phyloP scores from a whole-genome alignment of 1,140 invertebrate species.

The Drosophila simulans region DNA sequence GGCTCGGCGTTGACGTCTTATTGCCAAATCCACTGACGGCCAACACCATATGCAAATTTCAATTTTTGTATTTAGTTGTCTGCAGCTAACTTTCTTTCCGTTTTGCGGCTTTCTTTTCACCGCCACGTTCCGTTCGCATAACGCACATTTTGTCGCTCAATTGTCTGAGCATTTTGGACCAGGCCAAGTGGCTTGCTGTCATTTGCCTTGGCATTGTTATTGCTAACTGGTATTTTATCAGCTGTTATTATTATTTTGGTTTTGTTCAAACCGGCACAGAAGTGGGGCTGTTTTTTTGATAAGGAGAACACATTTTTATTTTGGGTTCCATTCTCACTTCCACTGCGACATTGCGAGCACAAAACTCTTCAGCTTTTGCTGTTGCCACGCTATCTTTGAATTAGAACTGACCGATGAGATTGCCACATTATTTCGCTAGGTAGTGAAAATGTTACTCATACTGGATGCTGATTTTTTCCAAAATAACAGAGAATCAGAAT shows the following conservation, averaged over 20 bases:
- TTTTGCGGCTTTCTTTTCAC: slow-evolving; percentile 67
- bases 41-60: slow-evolving; percentile 70
- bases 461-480: slow-evolving; percentile 4
- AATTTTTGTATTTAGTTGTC: slow-evolving; percentile 39
- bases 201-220: slow-evolving; percentile 28
- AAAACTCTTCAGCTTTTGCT: slow-evolving; percentile 17
- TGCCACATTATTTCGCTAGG: slow-evolving; percentile 6
- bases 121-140: slow-evolving; percentile 56
- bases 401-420: slow-evolving; percentile 27
- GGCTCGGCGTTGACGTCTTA: slow-evolving; percentile 50
- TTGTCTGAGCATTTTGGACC: slow-evolving; percentile 36
- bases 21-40: slow-evolving; percentile 43
- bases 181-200: slow-evolving; percentile 25
- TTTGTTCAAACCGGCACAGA: slow-evolving; percentile 22
- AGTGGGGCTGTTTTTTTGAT: slow-evolving; percentile 10
- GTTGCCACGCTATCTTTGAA: slow-evolving; percentile 35
- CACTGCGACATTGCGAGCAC: slow-evolving; percentile 39
- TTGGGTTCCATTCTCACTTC: slow-evolving; percentile 10
- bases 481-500: not conserved
- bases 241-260: slow-evolving; percentile 26
- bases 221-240: slow-evolving; percentile 75
- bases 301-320: slow-evolving; percentile 39
- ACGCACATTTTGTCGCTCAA: slow-evolving; percentile 40
- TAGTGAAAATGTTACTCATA: slow-evolving; percentile 28
- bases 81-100: slow-evolving; percentile 65